Base-by-base conservation (phyloP, 2,888 invertebrate species). In the Pocota personata region DNA sequence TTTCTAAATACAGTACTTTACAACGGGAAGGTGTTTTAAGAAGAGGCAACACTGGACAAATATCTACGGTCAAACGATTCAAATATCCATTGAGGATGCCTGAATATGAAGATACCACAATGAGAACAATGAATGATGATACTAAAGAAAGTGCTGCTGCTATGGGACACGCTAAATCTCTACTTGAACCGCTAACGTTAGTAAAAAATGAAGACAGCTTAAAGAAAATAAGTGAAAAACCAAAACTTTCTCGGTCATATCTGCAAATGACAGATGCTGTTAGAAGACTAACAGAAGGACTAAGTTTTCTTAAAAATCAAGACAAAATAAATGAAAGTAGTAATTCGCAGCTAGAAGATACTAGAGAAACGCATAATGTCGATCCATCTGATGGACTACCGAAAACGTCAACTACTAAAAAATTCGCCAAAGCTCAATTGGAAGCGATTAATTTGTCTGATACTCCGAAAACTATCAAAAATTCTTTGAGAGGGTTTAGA, bases 191-290 rank as follows among this genome's bases (percentile, higher is more conserved):
- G n/a, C 12, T 12, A 27, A 27, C 1, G 24, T 50, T 24, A 5
- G 7, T 55, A 3, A 1, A 55, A 16, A 55, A 55, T 16, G 16
- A 55, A 27, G 5, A 24, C 2, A 27, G 1, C 4, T 12, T 48
- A 48, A 48, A 24, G 12, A 7, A 48, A 48, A 10, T 48, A 48
- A 48, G n/a, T 8, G 24, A 12, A 1, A 52, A 2, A 32, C 4
- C 37, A 2, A 16, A 21, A 5, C 7, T 40, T 55, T 55, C 67
- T 0, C 2, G 32, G 32, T 57, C 46, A 1, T 69, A 32, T 21
- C n/a, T 32, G 16, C 19, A 57, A 71, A 71, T 46, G 19, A 57
- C 55, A 4, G 32, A 57, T 57, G 69, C 69, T 1, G 57, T 71
- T 2, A 40, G 43, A 37, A 57, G 6, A 1, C 43, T 71, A 5